These are phyloP conservation scores for Myiozetetes cayanensis DNA, from an alignment of 2,113 vertebrate species.

Conservation along the genomic window DNA sequence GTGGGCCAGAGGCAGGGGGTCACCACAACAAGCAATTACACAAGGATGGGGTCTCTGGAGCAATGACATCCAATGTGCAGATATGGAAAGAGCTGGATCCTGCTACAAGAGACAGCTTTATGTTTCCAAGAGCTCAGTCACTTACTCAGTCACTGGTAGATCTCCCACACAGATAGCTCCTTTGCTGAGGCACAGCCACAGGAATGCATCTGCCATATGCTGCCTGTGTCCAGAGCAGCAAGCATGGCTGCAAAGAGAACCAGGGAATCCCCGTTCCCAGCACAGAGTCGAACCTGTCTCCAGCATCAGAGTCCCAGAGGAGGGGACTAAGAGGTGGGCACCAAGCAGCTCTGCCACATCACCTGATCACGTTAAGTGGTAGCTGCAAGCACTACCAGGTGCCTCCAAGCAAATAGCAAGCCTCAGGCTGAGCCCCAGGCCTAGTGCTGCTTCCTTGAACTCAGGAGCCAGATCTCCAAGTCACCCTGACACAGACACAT, in stretches of 20 bases:
- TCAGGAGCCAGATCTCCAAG: background rate
- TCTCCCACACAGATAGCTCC: slow-evolving; percentile 45
- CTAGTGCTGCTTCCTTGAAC: background rate
- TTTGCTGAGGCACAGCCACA: background rate
- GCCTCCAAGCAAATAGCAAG: background rate
- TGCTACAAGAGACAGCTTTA: background rate
- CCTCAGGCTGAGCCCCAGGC: background rate
- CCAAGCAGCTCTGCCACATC: background rate
- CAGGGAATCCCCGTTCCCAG: background rate
- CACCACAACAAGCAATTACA: background rate
- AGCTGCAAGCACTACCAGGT: background rate
- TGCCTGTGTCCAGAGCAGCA: background rate
- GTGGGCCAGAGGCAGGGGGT: background rate
- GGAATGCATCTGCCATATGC: slow-evolving; percentile 18
- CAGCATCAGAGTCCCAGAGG: background rate
- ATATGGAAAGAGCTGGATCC: background rate
- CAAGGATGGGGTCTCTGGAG: background rate
- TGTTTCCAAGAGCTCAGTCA: slow-evolving; percentile 16
- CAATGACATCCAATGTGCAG: background rate
- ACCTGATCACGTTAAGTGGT: background rate
- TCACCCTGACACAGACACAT: background rate
- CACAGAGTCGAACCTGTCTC: background rate
- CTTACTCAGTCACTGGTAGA: slow-evolving; percentile 35
- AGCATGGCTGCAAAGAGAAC: background rate
- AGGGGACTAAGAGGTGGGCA: background rate